These are phyloP conservation scores for Acrocephalus kingi DNA, from an alignment of 2,113 vertebrate species.

Conservation along the genomic window DNA sequence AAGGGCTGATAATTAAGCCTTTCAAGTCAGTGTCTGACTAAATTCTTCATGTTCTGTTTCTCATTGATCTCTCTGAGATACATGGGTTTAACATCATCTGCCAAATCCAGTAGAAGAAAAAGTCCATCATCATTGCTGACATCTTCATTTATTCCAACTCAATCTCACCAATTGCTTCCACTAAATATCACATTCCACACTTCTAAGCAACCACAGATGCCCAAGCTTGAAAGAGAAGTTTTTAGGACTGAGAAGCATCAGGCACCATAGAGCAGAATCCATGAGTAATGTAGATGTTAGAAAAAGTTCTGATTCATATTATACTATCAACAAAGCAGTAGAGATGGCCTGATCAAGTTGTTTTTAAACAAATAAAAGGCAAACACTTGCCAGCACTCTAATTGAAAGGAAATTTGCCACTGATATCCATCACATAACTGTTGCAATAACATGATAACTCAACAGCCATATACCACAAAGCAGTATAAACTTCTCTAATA, in stretches of 20 bases:
- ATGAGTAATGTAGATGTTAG: neutral
- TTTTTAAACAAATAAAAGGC: constrained; percentile 24
- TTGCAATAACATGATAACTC: neutral
- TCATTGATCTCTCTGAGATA: neutral
- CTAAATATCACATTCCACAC: neutral
- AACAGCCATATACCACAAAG: neutral
- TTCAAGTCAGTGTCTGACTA: neutral
- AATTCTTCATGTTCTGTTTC: neutral
- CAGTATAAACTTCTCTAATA: neutral
- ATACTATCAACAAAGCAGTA: neutral
- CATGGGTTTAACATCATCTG: neutral
- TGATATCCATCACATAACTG: neutral
- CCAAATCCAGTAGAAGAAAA: neutral
- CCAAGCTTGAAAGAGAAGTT: neutral
- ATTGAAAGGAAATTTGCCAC: neutral
- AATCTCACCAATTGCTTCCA: neutral
- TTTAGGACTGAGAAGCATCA: neutral
- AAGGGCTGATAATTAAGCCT: neutral
- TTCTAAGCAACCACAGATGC: neutral
- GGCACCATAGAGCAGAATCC: neutral
- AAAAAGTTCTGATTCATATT: neutral
- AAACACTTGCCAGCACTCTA: neutral
- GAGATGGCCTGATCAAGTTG: neutral
- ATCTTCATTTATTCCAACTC: neutral
- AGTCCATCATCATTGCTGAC: neutral